A percentile compares a stretch with the other conserved stretches of the same genome.
Conservation (phyloP, 2,888 invertebrate genomes). For the Rosalia funebris region DNA sequence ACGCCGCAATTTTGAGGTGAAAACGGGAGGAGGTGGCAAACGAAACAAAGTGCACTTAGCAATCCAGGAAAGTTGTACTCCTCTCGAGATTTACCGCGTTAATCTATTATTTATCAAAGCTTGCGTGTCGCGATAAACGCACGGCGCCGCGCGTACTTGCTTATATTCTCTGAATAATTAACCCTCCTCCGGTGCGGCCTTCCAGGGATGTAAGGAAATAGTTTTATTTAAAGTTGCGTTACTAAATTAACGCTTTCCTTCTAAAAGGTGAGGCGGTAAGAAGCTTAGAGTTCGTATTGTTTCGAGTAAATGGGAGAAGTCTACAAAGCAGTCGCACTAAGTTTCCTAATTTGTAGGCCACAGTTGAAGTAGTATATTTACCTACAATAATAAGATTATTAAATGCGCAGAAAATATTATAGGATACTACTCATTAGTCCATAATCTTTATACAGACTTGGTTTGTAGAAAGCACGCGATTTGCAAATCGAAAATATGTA, state of each 20-base stretch:
- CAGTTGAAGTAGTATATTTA: too few relatives aligned
- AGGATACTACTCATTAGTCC: too few relatives aligned
- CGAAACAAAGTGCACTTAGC: slow-evolving; percentile 22
- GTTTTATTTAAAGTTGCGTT: slow-evolving; percentile 5
- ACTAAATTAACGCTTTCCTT: neutral
- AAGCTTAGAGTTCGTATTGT: slow-evolving; percentile 1
- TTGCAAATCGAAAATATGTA: too few relatives aligned
- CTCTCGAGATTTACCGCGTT: slow-evolving; percentile 56
- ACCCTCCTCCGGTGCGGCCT: slow-evolving; percentile 29
- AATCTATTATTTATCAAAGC: slow-evolving; percentile 63
- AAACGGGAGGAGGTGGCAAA: neutral
- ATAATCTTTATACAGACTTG: too few relatives aligned
- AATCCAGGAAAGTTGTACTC: slow-evolving; percentile 6
- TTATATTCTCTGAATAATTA: slow-evolving; percentile 58
- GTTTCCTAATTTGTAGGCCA: too few relatives aligned
- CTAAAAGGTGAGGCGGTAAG: neutral
- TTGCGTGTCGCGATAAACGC: slow-evolving; percentile 58
- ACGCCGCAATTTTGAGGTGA: neutral
- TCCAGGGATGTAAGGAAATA: slow-evolving; percentile 6
- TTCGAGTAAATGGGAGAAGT: neutral
- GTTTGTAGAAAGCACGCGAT: too few relatives aligned
- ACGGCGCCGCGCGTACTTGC: slow-evolving; percentile 53
- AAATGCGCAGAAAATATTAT: too few relatives aligned
- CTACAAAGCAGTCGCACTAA: too few relatives aligned
- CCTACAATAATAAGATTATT: too few relatives aligned